Percentiles rank a stretch among this genome's conserved stretches.
These are phyloP conservation scores for Phlogophora meticulosa DNA, from an alignment of 2,888 invertebrate species.

Conservation along the genomic window DNA sequence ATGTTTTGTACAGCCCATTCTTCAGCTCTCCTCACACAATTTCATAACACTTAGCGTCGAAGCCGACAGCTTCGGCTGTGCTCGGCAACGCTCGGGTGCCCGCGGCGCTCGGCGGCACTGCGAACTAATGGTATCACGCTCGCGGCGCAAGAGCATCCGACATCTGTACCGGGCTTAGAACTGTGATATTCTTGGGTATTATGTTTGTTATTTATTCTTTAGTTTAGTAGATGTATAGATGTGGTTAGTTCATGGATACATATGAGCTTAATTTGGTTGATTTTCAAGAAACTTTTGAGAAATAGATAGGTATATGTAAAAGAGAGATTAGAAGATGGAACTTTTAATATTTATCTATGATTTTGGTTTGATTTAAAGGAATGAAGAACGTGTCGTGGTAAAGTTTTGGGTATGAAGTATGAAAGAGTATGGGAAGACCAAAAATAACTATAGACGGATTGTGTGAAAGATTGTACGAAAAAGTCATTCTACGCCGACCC, in stretches of 20 bases:
- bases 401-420: no score
- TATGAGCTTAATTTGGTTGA: background rate
- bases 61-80: constrained; percentile 60
- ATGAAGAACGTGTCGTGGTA: no score
- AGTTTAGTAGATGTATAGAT: background rate
- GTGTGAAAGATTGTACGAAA: background rate
- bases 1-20: constrained; percentile 43
- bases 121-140: constrained; percentile 81
- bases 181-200: constrained; percentile 45
- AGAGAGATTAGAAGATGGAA: no score
- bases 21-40: constrained; percentile 57
- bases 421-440: no score
- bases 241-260: background rate
- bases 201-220: constrained; percentile 44
- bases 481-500: no score
- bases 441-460: background rate
- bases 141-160: constrained; percentile 64
- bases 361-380: no score
- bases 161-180: constrained; percentile 56
- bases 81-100: constrained; percentile 61
- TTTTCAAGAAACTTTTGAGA: background rate
- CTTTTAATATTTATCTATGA: no score
- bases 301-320: background rate
- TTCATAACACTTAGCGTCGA: constrained; percentile 62
- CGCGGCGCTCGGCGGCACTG: constrained; percentile 73